phyloP scores from a whole-genome alignment of 2,113 vertebrate genomes.

The Euleptes europaea region DNA sequence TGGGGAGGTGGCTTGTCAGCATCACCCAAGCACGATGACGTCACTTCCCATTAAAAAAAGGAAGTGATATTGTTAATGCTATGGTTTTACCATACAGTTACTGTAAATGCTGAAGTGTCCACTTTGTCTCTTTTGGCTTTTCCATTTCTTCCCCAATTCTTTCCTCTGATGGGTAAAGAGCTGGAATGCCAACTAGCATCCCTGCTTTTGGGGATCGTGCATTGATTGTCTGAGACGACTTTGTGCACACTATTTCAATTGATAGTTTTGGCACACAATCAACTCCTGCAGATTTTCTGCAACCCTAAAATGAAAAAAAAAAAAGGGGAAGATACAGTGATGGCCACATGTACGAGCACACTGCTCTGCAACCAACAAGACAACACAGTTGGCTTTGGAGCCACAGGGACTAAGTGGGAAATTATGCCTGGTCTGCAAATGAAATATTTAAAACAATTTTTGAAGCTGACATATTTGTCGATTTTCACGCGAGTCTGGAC shows the following conservation, averaged over 20 bases:
- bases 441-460: slow-evolving; percentile 71
- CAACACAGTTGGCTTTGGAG: slow-evolving; percentile 1
- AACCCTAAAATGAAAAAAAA: slow-evolving; percentile 40
- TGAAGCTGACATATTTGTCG: slow-evolving; percentile 74
- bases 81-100: too few relatives aligned
- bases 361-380: slow-evolving; percentile 2
- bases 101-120: too few relatives aligned
- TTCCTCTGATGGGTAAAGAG: not conserved
- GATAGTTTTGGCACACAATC: slow-evolving; percentile 68
- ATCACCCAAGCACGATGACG: too few relatives aligned
- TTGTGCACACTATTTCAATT: slow-evolving; percentile 65
- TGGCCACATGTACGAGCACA: slow-evolving; percentile 20
- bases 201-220: not conserved
- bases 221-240: slow-evolving; percentile 70
- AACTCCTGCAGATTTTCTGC: slow-evolving; percentile 53
- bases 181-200: too few relatives aligned
- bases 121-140: too few relatives aligned
- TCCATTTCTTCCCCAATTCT: not conserved
- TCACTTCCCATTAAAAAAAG: too few relatives aligned
- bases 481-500: slow-evolving; percentile 72
- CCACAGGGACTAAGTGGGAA: slow-evolving; percentile 42
- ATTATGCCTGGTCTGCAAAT: slow-evolving; percentile 58
- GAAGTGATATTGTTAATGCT: too few relatives aligned
- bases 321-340: slow-evolving; percentile 17
- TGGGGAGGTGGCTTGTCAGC: too few relatives aligned